A percentile compares a stretch with the other conserved stretches of the same genome.
Evolutionary conservation across 2,113 vertebrate genomes (phyloP).

Genomic region (Leucoraja erinaceus): DNA sequence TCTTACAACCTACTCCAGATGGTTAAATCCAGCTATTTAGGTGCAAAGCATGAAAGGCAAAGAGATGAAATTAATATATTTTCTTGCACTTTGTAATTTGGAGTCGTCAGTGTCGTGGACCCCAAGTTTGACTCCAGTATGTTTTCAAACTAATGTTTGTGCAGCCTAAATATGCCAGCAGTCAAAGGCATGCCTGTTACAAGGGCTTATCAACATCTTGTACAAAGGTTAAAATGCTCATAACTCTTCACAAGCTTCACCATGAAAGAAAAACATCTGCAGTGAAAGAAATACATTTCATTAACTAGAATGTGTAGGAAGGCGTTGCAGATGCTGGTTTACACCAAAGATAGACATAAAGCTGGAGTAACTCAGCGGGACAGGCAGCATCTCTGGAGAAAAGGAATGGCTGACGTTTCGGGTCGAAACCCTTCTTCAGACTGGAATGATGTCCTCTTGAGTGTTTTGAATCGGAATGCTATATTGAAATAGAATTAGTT

Average conservation of each 20-base stretch:
- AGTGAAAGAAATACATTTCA: background rate
- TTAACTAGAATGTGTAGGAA: too few relatives aligned
- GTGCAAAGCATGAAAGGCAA: background rate
- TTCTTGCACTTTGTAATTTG: background rate
- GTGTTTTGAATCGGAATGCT: background rate
- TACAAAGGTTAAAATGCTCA: conserved; percentile 1
- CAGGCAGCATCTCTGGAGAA: too few relatives aligned
- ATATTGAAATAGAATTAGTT: background rate
- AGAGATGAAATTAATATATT: background rate
- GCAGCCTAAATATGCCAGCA: background rate
- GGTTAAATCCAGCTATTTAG: background rate
- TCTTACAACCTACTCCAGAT: background rate
- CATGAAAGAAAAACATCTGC: background rate
- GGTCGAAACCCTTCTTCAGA: too few relatives aligned
- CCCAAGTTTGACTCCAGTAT: background rate
- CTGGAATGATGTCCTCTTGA: background rate
- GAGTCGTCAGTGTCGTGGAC: background rate
- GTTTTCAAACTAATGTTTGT: background rate
- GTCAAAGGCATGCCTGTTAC: background rate
- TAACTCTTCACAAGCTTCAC: background rate
- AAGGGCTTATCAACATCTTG: background rate
- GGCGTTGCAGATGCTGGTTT: too few relatives aligned
- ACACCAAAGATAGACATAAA: too few relatives aligned
- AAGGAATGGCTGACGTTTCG: too few relatives aligned
- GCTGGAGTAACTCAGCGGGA: too few relatives aligned